Conservation (phyloP, 2,888 invertebrate species). For the Drosophila prolongata region DNA sequence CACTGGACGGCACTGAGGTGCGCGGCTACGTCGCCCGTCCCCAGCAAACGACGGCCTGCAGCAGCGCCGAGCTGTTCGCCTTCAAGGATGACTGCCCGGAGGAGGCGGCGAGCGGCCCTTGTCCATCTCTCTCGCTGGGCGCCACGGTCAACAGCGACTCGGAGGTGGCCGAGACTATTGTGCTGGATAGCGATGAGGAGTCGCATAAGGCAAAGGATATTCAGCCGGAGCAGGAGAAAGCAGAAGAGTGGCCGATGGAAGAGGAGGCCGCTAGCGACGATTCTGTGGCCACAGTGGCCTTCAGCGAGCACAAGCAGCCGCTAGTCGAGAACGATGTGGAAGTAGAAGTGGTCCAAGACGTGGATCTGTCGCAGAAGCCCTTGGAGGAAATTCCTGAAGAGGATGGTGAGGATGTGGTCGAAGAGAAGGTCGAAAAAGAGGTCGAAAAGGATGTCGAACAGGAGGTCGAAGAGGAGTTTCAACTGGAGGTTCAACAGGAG, state of each 20-base stretch:
- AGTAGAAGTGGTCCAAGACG: not conserved
- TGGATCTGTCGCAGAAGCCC: not conserved
- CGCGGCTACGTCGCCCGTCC: slow-evolving; percentile 60
- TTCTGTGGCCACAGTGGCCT: slow-evolving; percentile 40
- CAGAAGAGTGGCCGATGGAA: not conserved
- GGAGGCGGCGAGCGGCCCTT: not conserved
- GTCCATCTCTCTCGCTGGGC: slow-evolving; percentile 42
- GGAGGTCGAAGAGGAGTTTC: too few species aligned
- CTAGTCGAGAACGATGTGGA: not conserved
- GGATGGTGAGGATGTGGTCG: not conserved
- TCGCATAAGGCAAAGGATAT: not conserved
- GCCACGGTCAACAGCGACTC: slow-evolving; percentile 69
- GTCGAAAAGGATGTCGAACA: not conserved
- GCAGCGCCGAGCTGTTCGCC: slow-evolving; percentile 60
- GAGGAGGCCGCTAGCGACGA: slow-evolving; percentile 29
- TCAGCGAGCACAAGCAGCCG: slow-evolving; percentile 22
- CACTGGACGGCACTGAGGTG: slow-evolving; percentile 64
- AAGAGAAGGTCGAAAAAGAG: not conserved
- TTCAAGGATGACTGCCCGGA: slow-evolving; percentile 50
- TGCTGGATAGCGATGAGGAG: slow-evolving; percentile 49
- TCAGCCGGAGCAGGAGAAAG: not conserved
- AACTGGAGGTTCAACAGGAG: too few species aligned
- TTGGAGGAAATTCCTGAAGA: not conserved
- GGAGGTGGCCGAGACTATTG: slow-evolving; percentile 48
- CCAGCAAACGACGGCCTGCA: slow-evolving; percentile 35